Evolutionary conservation across 2,113 vertebrate genomes (phyloP).

Genomic region (Fulica atra): DNA sequence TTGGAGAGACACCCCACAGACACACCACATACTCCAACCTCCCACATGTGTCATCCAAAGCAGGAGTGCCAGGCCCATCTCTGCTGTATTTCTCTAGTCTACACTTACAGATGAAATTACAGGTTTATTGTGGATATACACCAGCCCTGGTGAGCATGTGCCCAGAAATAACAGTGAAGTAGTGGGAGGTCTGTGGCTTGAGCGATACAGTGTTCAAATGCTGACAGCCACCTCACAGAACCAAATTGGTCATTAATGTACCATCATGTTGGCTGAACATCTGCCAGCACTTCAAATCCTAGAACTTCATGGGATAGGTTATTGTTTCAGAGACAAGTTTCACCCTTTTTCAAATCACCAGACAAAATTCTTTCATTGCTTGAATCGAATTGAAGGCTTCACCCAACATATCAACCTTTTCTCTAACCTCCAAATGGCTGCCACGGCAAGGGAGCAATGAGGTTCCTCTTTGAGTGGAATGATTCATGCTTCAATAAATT

Average conservation of each 20-base stretch:
- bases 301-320: background rate
- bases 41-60: background rate
- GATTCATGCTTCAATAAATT: constrained; percentile 80
- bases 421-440: constrained; percentile 15
- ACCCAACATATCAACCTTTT: constrained; percentile 21
- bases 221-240: background rate
- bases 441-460: constrained; percentile 62
- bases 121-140: background rate
- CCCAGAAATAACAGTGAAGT: background rate
- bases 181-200: constrained; percentile 11
- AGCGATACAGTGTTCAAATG: background rate
- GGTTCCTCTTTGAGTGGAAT: constrained; percentile 70
- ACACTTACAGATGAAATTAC: constrained; percentile 21
- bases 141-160: background rate
- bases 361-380: background rate
- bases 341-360: background rate
- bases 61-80: background rate
- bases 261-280: background rate
- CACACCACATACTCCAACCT: background rate
- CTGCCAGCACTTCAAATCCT: background rate
- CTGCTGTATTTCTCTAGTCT: background rate
- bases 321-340: background rate
- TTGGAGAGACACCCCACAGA: background rate
- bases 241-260: background rate
- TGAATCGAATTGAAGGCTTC: background rate